Conservation (phyloP, 2,113 vertebrate genomes). For the Myotis brandtii region DNA sequence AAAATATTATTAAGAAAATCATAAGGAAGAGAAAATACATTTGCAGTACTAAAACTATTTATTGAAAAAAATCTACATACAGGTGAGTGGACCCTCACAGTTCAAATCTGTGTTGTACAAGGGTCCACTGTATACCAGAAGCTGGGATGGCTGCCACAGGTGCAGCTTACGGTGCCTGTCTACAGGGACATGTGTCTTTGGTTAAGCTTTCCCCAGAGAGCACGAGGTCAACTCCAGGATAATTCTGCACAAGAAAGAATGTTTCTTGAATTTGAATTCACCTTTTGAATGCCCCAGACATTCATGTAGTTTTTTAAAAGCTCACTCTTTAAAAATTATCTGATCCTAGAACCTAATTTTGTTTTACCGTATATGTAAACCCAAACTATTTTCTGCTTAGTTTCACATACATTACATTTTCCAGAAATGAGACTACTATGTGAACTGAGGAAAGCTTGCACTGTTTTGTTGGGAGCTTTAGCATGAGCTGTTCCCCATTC, state of each 20-base stretch:
- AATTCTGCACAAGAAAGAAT: background rate
- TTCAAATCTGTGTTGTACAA: background rate
- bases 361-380: background rate
- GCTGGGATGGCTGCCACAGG: background rate
- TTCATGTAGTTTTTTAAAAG: background rate
- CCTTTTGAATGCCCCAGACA: background rate
- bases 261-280: background rate
- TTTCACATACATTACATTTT: background rate
- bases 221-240: no score
- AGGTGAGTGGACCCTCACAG: background rate
- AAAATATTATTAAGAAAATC: background rate
- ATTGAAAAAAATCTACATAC: background rate
- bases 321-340: background rate
- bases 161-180: background rate
- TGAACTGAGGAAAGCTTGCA: background rate
- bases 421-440: background rate
- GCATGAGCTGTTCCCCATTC: background rate
- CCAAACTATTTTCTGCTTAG: background rate
- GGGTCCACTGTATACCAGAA: background rate
- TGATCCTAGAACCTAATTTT: background rate
- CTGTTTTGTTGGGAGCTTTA: background rate
- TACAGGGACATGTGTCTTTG: background rate
- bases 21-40: background rate
- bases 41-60: background rate
- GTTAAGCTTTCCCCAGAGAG: background rate